A percentile compares a stretch with the other conserved stretches of the same genome.
These are phyloP conservation scores for Tetramorium simillimum DNA, from an alignment of 1,140 invertebrate species.

Conservation along the genomic window DNA sequence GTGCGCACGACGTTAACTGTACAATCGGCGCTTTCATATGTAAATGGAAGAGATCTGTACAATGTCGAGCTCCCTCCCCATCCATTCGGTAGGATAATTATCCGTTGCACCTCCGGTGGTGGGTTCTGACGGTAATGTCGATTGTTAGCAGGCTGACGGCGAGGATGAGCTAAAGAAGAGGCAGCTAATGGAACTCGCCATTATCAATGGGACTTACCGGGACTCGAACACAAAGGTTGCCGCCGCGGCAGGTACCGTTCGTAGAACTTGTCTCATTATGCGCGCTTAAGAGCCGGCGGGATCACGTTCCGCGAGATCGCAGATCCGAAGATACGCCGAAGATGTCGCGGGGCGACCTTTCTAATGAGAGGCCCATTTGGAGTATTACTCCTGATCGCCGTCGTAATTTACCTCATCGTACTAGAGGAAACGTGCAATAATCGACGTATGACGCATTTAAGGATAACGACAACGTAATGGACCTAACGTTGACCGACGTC, in stretches of 20 bases:
- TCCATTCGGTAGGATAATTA: slow-evolving; percentile 31
- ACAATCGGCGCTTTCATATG: slow-evolving; percentile 32
- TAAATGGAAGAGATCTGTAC: slow-evolving; percentile 37
- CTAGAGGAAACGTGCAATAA: background rate
- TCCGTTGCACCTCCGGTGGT: slow-evolving; percentile 53
- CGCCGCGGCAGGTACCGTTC: slow-evolving; percentile 88
- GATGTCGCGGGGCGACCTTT: background rate
- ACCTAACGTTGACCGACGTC: background rate
- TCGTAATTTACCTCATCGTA: background rate
- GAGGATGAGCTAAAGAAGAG: slow-evolving; percentile 99
- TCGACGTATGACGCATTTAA: background rate
- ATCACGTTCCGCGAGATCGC: background rate
- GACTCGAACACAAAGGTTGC: slow-evolving; percentile 96
- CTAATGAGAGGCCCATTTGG: background rate
- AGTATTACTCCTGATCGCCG: background rate
- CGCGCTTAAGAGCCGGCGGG: background rate
- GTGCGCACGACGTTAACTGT: background rate
- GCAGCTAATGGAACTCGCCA: slow-evolving; percentile 99
- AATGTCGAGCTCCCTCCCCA: background rate
- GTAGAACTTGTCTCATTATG: slow-evolving; percentile 18
- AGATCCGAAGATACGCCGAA: background rate
- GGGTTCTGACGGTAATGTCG: slow-evolving; percentile 80
- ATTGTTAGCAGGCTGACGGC: slow-evolving; percentile 96
- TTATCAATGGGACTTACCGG: slow-evolving; percentile 99
- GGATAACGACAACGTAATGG: background rate